Evolutionary conservation across 2,888 invertebrate species (phyloP), one percentile per base, ranked within the genome.

Genomic region (Tetheella fluctuosa): DNA sequence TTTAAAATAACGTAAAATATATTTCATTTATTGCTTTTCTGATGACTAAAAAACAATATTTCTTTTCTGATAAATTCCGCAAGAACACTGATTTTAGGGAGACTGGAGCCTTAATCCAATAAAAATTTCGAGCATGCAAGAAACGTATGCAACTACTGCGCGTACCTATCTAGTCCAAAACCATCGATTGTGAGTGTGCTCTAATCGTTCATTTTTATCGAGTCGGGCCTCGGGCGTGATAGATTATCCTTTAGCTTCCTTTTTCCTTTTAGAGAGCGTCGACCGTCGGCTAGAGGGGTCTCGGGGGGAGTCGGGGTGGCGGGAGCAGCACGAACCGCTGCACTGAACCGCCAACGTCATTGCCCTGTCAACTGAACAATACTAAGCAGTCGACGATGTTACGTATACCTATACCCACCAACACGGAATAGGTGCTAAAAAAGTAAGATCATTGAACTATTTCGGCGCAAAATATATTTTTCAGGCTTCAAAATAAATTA

Each of bases 341-440:
- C 81, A 79, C 83, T 76, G 86, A 84, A 85, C 86, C 83, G 74
- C 83, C 85, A 79, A 88, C 91, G 91, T 92, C 91, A 91, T 90
- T 91, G 91, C 91, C 91, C 91, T 90, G 91, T 91, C 91, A 92
- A 90, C 91, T 87, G 88, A 89, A 91, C 91, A 91, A 90, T 90
- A 90, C 90, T 90, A 85, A 90, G 88, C 89, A 90, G 89, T 86
- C 90, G 89, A 86, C 90, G 86, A 88, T 83, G 85, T 89, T 86
- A 89, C 87, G 83, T 89, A 81, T 79, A 84, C 25, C n/a, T 7
- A 10, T 30, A 34, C 34, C 34, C 13, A 34, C 82, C 74, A 76
- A 86, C 85, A 84, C 80, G 84, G 80, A 87, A 86, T 88, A 86
- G 83, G 84, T 87, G 85, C 82, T 85, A 75, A 81, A 77, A 76